Evolutionary conservation across 2,888 invertebrate genomes (phyloP), one percentile per base, ranked within the genome.

Genomic region (Xylota segnis): DNA sequence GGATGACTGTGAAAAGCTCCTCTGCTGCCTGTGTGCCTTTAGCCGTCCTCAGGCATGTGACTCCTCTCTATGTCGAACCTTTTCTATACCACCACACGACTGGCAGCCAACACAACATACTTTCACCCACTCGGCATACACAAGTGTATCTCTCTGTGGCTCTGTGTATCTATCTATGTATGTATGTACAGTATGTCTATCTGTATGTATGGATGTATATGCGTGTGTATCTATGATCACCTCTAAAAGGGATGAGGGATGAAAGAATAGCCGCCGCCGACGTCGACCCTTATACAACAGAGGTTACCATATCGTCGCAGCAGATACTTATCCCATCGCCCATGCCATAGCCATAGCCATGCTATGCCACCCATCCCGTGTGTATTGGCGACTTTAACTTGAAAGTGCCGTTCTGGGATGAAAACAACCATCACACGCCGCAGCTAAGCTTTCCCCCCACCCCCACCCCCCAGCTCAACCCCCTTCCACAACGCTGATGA

Each of bases 361-460:
- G 43, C 76, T 65, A 66, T 84, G 45, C 76, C 79, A 79, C 76
- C 84, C 87, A 77, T 87, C 74, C 66, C 78, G 37, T 43, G 74
- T 76, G 87, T 87, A 68, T 87, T 88, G 88, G 88, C 88, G 87
- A 88, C 89, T 89, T 87, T 88, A 89, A 88, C 89, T 88, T 87
- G 87, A 87, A 88, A 88, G 88, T 88, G 88, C 88, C 88, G 88
- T 88, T 87, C 88, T 88, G 88, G 87, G 88, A 88, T 84, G 87
- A 87, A 88, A 88, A 87, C 87, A 88, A 81, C 86, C 87, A 88
- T 87, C 75, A 82, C 82, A 87, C 66, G 86, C 82, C 66, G 56
- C 82, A 72, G 68, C 78, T 87, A 77, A 81, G 87, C 79, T 75
- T 61, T 63, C 83, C 82, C 12, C 70, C 56, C 52, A 52, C 29